Conservation (phyloP, 2,113 vertebrate genomes). For the Marmota monax region DNA sequence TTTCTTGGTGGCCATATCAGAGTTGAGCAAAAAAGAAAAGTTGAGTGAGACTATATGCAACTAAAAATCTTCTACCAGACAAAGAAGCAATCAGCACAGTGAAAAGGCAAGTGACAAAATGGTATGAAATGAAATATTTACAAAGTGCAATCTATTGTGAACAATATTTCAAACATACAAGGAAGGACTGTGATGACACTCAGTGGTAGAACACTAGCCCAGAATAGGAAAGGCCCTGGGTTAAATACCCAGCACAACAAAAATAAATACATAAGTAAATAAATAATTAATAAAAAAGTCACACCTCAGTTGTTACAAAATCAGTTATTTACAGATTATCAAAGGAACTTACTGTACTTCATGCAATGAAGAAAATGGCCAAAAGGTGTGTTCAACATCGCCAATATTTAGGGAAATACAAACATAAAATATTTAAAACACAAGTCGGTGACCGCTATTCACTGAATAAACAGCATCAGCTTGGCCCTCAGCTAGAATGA, state of each 20-base stretch:
- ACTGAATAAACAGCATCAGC: neutral
- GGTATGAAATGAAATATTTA: neutral
- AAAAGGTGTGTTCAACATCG: neutral
- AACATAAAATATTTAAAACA: neutral
- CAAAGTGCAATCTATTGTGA: neutral
- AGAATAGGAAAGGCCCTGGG: too few species aligned
- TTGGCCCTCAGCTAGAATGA: too few species aligned
- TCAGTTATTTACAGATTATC: neutral
- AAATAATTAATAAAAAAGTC: too few species aligned
- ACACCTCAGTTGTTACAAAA: too few species aligned
- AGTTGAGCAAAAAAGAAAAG: neutral
- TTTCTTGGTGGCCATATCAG: neutral
- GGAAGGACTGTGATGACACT: too few species aligned
- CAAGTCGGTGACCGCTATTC: neutral
- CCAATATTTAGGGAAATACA: neutral
- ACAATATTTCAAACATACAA: neutral
- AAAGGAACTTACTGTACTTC: neutral
- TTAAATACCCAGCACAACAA: too few species aligned
- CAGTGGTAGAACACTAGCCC: too few species aligned
- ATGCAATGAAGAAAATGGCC: neutral
- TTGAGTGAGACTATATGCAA: neutral
- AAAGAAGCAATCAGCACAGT: neutral
- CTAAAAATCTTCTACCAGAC: rapidly evolving
- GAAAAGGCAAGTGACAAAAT: neutral
- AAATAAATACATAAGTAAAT: too few species aligned